A percentile compares a stretch with the other conserved stretches of the same genome.
Evolutionary conservation across 2,113 vertebrate species (phyloP).

Genomic region (Poecilia latipinna): DNA sequence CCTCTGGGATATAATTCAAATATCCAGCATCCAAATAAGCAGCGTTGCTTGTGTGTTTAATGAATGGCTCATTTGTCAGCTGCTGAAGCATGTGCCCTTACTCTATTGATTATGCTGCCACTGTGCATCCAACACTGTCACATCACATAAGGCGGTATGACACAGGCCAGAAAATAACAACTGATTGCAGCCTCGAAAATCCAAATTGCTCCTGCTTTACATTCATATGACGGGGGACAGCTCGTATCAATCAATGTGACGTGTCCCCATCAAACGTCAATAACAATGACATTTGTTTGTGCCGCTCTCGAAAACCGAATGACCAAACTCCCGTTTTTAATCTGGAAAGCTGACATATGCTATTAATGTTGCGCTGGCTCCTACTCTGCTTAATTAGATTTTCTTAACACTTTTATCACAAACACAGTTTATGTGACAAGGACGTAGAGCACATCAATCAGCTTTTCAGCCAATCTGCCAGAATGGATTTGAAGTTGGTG

Average conservation of each 20-base stretch:
- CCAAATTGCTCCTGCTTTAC: slow-evolving; percentile 47
- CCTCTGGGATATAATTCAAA: no score
- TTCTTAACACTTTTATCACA: slow-evolving; percentile 43
- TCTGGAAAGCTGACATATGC: slow-evolving; percentile 55
- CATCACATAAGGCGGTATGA: slow-evolving; percentile 44
- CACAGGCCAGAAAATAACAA: slow-evolving; percentile 27
- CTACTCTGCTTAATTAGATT: slow-evolving; percentile 49
- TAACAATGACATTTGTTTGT: slow-evolving; percentile 38
- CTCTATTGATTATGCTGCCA: slow-evolving; percentile 42
- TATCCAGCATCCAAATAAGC: no score
- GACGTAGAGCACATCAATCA: slow-evolving; percentile 54
- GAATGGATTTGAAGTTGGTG: slow-evolving; percentile 38
- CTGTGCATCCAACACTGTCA: slow-evolving; percentile 44
- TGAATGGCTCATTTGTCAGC: slow-evolving; percentile 4
- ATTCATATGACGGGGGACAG: slow-evolving; percentile 33
- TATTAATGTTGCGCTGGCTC: slow-evolving; percentile 56
- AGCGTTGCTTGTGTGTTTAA: slow-evolving; percentile 20
- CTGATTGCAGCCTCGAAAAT: slow-evolving; percentile 21
- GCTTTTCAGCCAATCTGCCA: slow-evolving; percentile 46
- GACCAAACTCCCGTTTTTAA: slow-evolving; percentile 45
- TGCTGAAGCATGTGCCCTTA: slow-evolving; percentile 20
- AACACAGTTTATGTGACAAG: slow-evolving; percentile 49
- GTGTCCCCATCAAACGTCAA: slow-evolving; percentile 32
- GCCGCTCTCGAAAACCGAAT: slow-evolving; percentile 12
- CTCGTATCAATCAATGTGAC: slow-evolving; percentile 59